These are phyloP conservation scores for Pinctada fucata DNA, from an alignment of 2,888 invertebrate species.

Conservation along the genomic window DNA sequence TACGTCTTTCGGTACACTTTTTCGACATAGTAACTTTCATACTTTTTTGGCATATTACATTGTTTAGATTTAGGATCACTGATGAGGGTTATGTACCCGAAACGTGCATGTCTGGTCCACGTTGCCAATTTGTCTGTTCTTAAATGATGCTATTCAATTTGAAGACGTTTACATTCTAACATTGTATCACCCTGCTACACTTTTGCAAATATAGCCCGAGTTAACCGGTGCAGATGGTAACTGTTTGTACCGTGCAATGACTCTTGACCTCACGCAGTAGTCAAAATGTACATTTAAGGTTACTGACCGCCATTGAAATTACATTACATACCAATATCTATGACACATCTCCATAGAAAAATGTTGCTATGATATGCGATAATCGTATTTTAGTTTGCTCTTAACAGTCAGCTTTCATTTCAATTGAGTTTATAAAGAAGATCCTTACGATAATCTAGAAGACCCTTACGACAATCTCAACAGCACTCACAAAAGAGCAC, in stretches of 20 bases:
- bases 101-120: too few species aligned
- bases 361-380: constrained; percentile 16
- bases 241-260: constrained; percentile 25
- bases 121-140: neutral
- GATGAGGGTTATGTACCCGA: too few species aligned
- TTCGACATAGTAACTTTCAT: too few species aligned
- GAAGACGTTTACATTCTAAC: too few species aligned
- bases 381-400: constrained; percentile 11
- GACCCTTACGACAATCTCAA: too few species aligned
- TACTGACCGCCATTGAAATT: constrained; percentile 15
- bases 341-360: constrained; percentile 5
- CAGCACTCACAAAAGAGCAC: too few species aligned
- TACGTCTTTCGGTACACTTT: too few species aligned
- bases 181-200: constrained; percentile 15
- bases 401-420: neutral
- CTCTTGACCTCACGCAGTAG: neutral
- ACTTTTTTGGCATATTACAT: too few species aligned
- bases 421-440: neutral
- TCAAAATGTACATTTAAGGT: constrained; percentile 3
- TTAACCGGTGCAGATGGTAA: constrained; percentile 24
- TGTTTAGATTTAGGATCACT: too few species aligned
- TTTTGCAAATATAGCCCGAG: constrained; percentile 14
- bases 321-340: constrained; percentile 14
- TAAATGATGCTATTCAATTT: too few species aligned
- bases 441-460: neutral